Evolutionary conservation across 2,888 invertebrate genomes (phyloP), one percentile per base, ranked within the genome.

Genomic region (Eremobia ochroleuca): DNA sequence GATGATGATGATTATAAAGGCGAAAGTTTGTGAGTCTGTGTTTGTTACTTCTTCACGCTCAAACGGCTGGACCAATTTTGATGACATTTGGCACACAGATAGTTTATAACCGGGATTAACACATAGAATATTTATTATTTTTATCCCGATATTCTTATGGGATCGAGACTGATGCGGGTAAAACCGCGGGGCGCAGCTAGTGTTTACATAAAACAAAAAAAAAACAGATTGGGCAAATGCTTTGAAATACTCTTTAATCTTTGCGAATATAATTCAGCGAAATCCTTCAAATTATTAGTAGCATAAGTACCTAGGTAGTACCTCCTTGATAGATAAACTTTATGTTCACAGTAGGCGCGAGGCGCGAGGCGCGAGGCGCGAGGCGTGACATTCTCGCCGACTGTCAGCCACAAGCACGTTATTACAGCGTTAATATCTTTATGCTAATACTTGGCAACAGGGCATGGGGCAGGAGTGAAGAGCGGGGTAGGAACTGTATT

Each of bases 361-460:
- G 25, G 52, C 64, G 25, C 2, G 25, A 62, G 34, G 11, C 34
- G 11, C 4, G 55, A 55, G n/a, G n/a, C 55, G 62, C 34, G 64
- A 40, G 28, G 28, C 40, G 65, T 40, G n/a, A 40, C 28, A 18
- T 40, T 28, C 40, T 8, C 40, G 21, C 40, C 40, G 28, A 65
- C 65, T 65, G 65, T 65, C 65, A 65, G 65, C 65, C 40, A 28
- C 65, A 65, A 40, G 40, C 40, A 28, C 65, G 65, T 18, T 65
- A 28, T 43, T 43, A 65, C 65, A 65, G 65, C 40, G 40, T 40
- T 65, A 65, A 65, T 65, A 65, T 65, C 65, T 65, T 65, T 65
- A 65, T 65, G 65, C 28, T 28, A 65, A 65, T 65, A 5, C 40
- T 28, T 11, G 40, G 6, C 11, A 28, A 21, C 28, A 65, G 65